Conservation (phyloP, 1,140 invertebrate species). For the Aphaenogaster rudis region DNA sequence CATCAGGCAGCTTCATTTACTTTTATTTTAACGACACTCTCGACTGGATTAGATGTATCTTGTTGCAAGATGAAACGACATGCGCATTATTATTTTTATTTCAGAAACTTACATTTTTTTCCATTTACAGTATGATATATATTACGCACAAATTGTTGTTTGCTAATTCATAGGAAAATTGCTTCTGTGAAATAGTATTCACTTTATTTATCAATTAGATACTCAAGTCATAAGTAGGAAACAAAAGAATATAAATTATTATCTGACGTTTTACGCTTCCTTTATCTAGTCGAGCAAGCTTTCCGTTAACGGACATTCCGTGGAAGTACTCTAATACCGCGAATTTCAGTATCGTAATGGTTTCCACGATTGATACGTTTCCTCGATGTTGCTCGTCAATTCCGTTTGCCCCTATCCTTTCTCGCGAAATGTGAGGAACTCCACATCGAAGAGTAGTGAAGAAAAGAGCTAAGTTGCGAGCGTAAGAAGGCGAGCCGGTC, state of each 20-base stretch:
- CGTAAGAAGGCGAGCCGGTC: constrained; percentile 41
- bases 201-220: background rate
- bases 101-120: background rate
- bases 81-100: constrained; percentile 4
- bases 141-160: background rate
- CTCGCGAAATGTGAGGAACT: background rate
- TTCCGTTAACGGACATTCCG: background rate
- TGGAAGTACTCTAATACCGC: background rate
- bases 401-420: background rate
- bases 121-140: background rate
- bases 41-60: constrained; percentile 5
- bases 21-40: constrained; percentile 50
- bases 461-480: constrained; percentile 4
- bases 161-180: background rate
- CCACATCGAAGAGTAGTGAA: background rate
- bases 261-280: background rate
- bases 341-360: constrained; percentile 1
- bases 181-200: background rate
- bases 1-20: constrained; percentile 30
- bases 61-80: background rate
- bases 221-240: background rate
- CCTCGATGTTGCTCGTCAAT: background rate
- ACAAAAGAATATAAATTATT: background rate
- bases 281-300: background rate
- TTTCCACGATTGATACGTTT: background rate